Evolutionary conservation across 2,888 invertebrate species (phyloP), one percentile per base, ranked within the genome.

Genomic region (Physocephala rufipes): DNA sequence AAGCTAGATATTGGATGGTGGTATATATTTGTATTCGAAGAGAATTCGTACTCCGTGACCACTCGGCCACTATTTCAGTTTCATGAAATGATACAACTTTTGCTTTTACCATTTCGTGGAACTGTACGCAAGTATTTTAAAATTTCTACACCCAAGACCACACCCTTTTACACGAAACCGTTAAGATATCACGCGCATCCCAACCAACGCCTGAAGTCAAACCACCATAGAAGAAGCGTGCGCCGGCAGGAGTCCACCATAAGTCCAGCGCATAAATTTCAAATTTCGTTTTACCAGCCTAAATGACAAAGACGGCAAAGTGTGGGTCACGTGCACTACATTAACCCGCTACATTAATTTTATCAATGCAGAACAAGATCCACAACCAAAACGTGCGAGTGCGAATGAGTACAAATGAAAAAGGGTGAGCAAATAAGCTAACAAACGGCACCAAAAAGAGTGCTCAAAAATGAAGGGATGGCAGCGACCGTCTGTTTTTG

Each of bases 271-370:
- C 68, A 49, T 68, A 62, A 68, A 68, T 68, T 68, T 51, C 49
- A 49, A 51, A 24, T 62, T 62, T 62, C 68, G 36, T 61, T 51
- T n/a, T n/a, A 26, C 30, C 43, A n/a, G n/a, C n/a, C 62, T 24
- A 9, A 36, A 24, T 13, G 15, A 24, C 15, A 3, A 24, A 45
- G 43, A 21, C 45, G 21, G 13, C 19, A 36, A 62, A 47, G 68
- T 68, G 68, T 68, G 68, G 68, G 68, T 68, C 68, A 68, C 68
- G 68, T 68, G 68, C 68, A 36, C 68, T 68, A 62, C 36, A 68
- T 68, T 68, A 68, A 68, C 61, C 61, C 47, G 43, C 47, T 49
- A 21, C 61, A n/a, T n/a, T n/a, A n/a, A n/a, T 21, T 26, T 24
- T 62, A 45, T 55, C 19, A 24, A 19, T 53, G 53, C 53, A n/a